These are phyloP conservation scores for Alcis repandata DNA, from an alignment of 2,888 invertebrate species.

Conservation along the genomic window DNA sequence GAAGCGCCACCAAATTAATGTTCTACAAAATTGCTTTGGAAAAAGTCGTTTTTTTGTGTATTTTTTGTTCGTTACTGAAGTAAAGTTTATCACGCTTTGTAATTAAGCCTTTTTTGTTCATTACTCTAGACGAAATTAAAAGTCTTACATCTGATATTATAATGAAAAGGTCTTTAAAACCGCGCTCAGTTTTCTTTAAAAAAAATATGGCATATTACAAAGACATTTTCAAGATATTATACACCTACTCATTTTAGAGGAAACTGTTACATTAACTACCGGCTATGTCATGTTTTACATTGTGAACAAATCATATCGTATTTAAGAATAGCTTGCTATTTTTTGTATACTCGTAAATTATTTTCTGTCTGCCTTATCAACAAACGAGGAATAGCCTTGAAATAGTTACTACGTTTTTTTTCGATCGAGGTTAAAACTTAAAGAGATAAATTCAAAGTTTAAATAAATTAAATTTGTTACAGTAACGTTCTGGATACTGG, in stretches of 20 bases:
- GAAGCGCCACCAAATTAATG: conserved; percentile 61
- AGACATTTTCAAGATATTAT: too few relatives aligned
- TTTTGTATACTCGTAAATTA: too few relatives aligned
- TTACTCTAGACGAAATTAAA: conserved; percentile 39
- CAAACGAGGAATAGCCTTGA: too few relatives aligned
- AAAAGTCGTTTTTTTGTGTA: conserved; percentile 24
- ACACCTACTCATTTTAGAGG: too few relatives aligned
- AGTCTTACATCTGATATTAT: conserved; percentile 18
- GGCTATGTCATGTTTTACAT: too few relatives aligned
- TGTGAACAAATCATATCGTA: too few relatives aligned
- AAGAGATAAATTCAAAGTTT: background rate
- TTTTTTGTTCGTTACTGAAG: conserved; percentile 38
- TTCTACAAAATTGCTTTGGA: conserved; percentile 53
- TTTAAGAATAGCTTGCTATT: too few relatives aligned
- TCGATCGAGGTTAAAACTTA: too few relatives aligned
- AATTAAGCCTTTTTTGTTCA: conserved; percentile 39
- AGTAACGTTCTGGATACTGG: conserved; percentile 90
- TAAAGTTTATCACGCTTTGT: conserved; percentile 40
- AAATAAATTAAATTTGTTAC: conserved; percentile 62
- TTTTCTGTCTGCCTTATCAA: too few relatives aligned
- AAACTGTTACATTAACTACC: too few relatives aligned
- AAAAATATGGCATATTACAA: too few relatives aligned
- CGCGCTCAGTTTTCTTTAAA: background rate
- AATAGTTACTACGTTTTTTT: too few relatives aligned
- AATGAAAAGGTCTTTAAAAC: background rate